phyloP scores from a whole-genome alignment of 2,797 vertebrate species.

The Neosilurus mollespiculum region DNA sequence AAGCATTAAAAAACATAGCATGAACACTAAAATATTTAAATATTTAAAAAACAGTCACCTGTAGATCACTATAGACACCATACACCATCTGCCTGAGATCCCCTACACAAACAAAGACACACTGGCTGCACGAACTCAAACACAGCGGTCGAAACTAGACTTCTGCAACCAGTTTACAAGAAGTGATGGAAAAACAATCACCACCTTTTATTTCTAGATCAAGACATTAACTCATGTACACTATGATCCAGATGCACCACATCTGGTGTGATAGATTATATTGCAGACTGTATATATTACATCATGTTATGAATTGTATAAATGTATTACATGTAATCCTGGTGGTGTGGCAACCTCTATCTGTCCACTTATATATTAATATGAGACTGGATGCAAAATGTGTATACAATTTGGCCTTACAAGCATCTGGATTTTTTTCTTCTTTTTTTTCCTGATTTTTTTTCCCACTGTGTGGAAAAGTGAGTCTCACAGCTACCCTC shows the following conservation, averaged over 20 bases:
- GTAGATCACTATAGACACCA: constrained; percentile 21
- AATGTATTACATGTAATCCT: not conserved
- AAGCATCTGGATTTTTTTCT: not conserved
- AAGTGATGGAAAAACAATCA: constrained; percentile 45
- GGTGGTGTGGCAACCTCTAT: no score
- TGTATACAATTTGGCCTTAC: not conserved
- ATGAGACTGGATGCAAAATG: not conserved
- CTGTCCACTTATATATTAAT: not conserved
- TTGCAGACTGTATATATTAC: not conserved
- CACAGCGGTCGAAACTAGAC: constrained; percentile 19
- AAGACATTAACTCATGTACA: constrained; percentile 10
- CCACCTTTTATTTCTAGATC: constrained; percentile 14
- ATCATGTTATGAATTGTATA: not conserved
- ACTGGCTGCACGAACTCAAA: constrained; percentile 49
- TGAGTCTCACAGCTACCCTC: not conserved
- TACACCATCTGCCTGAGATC: constrained; percentile 37
- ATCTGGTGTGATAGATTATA: not conserved
- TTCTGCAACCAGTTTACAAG: constrained; percentile 46
- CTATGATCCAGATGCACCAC: not conserved
- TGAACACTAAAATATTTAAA: not conserved
- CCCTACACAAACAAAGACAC: constrained; percentile 30
- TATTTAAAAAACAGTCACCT: constrained; percentile 21
- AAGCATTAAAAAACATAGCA: not conserved
- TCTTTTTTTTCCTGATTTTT: not conserved
- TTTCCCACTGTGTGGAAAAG: not conserved